Conservation (phyloP, 2,888 invertebrate genomes). For the Apeira syringaria region DNA sequence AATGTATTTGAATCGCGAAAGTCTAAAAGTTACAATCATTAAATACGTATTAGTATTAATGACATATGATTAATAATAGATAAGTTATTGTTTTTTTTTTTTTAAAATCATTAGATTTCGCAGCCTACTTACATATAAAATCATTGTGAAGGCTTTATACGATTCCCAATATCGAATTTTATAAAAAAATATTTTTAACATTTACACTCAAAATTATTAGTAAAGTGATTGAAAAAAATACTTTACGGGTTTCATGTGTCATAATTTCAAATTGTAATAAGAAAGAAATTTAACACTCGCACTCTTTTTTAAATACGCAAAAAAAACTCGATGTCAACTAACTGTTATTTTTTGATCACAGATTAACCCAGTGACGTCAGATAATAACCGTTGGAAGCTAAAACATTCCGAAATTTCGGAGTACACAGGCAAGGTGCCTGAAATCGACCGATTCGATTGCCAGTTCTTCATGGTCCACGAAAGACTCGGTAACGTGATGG, state of each 20-base stretch:
- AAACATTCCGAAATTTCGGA: constrained; percentile 75
- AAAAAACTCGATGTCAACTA: background rate
- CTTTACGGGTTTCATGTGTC: background rate
- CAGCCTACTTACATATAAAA: no score
- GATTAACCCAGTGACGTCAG: constrained; percentile 56
- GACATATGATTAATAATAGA: no score
- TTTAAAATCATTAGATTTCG: no score
- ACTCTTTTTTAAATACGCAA: background rate
- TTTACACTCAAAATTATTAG: background rate
- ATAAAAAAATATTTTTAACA: no score
- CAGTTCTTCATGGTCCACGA: constrained; percentile 88
- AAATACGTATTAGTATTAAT: no score
- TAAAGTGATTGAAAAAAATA: background rate
- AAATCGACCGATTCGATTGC: constrained; percentile 86
- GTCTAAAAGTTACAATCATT: no score
- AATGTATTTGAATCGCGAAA: no score
- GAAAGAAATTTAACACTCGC: background rate
- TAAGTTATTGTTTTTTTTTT: no score
- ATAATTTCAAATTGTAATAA: background rate
- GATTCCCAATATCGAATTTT: no score
- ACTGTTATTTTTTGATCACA: background rate
- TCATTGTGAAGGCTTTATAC: no score
- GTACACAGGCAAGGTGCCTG: constrained; percentile 84
- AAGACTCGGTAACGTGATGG: constrained; percentile 77
- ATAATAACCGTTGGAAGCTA: constrained; percentile 66